Conservation (phyloP, 1,140 invertebrate species). For the Procambarus clarkii region DNA sequence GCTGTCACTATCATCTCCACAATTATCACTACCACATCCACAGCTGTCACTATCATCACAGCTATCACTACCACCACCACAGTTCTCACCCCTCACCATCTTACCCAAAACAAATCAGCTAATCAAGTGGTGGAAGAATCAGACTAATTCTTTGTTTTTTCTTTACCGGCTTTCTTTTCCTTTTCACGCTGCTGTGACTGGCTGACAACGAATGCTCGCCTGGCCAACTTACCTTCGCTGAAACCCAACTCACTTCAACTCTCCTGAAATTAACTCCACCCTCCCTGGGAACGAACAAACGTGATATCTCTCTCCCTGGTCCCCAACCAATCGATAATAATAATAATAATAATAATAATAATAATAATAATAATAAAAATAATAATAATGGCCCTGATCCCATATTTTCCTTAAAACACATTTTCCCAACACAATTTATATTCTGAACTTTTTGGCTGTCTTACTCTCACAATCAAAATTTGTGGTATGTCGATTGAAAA, state of each 20-base stretch:
- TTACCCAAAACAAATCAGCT: neutral
- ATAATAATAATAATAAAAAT: neutral
- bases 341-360: neutral
- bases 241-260: neutral
- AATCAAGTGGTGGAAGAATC: neutral
- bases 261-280: slow-evolving; percentile 9
- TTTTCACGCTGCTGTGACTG: neutral
- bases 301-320: neutral
- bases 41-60: neutral
- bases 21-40: neutral
- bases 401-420: too few species aligned
- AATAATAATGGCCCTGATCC: neutral
- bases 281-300: neutral
- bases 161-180: neutral
- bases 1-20: neutral
- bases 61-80: neutral
- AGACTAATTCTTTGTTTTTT: neutral
- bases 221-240: neutral
- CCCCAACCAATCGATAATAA: neutral
- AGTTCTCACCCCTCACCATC: too few species aligned
- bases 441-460: too few species aligned
- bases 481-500: too few species aligned
- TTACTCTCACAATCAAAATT: too few species aligned
- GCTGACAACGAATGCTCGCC: neutral
- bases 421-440: too few species aligned